Evolutionary conservation across 2,797 vertebrate species (phyloP), one percentile per base, ranked within the genome.

Genomic region (Myoxocephalus aenaeus): DNA sequence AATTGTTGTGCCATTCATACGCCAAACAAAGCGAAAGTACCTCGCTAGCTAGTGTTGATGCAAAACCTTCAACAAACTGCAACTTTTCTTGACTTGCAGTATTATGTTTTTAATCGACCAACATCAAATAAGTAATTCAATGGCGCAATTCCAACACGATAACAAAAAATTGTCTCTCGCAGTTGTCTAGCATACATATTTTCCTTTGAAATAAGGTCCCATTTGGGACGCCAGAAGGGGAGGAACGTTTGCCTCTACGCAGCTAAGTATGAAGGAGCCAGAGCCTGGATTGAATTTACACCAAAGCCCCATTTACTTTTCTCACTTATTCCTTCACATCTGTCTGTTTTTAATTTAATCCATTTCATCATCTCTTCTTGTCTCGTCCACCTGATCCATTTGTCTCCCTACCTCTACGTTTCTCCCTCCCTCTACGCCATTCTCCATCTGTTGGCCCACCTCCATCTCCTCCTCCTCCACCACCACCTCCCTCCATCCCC

Each of bases 361-460:
- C 18, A 48, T 81, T 69, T 61, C 65, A 64, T 56, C 65, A 42
- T 73, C 42, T 77, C 56, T 66, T 54, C 56, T 56, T 29, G 29
- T 63, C 63, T 73, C 10, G 2, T 82, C 67, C 73, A 89, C 76
- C 80, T 88, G 81, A 90, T 88, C 70, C 46, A 75, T 83, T 72
- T 42, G 54, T 80, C 34, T 75, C 29, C 70, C 62, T 53, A 46
- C 50, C 66, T 75, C 40, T 57, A 65, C 61, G 63, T 67, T 72
- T 78, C 57, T 86, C 40, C 66, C 25, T 75, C 42, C 44, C 63
- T 79, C 70, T 22, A 66, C 67, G 11, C 66, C 68, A 79, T 59
- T 86, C 75, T 84, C 86, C 90, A 83, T 91, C 83, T 87, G 83
- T 80, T 87, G 79, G 79, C 78, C 71, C 75, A 61, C 66, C 78